phyloP scores from a whole-genome alignment of 2,113 vertebrate species.

The Equus przewalskii region DNA sequence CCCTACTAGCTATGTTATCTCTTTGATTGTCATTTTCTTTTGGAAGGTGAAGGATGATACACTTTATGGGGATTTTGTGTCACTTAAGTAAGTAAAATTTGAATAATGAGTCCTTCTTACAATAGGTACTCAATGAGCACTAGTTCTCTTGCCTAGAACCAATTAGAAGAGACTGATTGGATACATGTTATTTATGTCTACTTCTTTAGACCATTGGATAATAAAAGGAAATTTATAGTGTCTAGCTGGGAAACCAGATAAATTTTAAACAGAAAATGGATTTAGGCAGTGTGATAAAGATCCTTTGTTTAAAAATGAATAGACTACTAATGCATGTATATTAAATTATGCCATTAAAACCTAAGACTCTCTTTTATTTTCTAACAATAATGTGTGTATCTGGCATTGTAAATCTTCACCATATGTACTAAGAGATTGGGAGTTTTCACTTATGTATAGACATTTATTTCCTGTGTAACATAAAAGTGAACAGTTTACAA shows the following conservation, averaged over 20 bases:
- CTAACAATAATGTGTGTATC: slow-evolving; percentile 14
- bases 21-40: slow-evolving; percentile 21
- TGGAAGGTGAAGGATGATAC: background rate
- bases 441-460: background rate
- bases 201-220: slow-evolving; percentile 20
- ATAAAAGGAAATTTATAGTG: slow-evolving; percentile 20
- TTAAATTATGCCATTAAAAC: slow-evolving; percentile 22
- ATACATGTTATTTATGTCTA: background rate
- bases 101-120: background rate
- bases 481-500: slow-evolving; percentile 7
- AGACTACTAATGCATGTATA: background rate
- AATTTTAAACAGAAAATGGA: slow-evolving; percentile 45
- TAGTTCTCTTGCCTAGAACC: background rate
- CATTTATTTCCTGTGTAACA: background rate
- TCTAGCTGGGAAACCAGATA: background rate
- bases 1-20: background rate
- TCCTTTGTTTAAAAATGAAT: slow-evolving; percentile 11
- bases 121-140: background rate
- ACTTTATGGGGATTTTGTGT: background rate
- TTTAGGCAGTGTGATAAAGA: slow-evolving; percentile 23
- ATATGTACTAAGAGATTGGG: background rate
- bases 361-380: slow-evolving; percentile 4
- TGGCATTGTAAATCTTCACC: background rate
- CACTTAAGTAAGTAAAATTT: slow-evolving; percentile 13
- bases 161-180: background rate